Evolutionary conservation across 2,888 invertebrate species (phyloP), one percentile per base, ranked within the genome.

Genomic region (Carterocephalus palaemon): DNA sequence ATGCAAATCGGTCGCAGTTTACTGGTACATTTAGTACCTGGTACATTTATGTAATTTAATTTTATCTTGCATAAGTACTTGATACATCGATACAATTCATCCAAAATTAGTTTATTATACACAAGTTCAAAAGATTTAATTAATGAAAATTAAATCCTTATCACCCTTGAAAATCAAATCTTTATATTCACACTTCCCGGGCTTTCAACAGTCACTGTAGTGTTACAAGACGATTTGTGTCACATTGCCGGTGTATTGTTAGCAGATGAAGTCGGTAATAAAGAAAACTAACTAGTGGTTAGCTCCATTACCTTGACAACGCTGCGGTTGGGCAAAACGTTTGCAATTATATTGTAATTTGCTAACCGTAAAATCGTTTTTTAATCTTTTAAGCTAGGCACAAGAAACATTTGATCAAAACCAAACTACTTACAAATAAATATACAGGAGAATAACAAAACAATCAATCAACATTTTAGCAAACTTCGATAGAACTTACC

Each of bases 271-370:
- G 41, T 33, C 19, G 59, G 64, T 60, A 67, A 65, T 64, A 56
- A 59, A 59, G 51, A 52, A 54, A 60, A 67, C 66, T 65, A 69
- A 67, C 62, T 47, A 49, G 46, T 48, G 45, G 66, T 67, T 70
- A 69, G 67, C 64, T 62, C 53, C 47, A 56, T 67, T 67, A 65
- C 63, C 64, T 49, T 15, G 20, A 40, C 40, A 32, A 16, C 13
- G 19, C 9, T 33, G 41, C 26, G 33, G 29, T 43, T 36, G 23
- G 34, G 28, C 28, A 39, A 46, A 32, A 20, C 26, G 17, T 33
- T 16, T 20, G 23, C 26, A 32, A 31, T 6, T 13, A 12, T 33
- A 13, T 24, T 28, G 38, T 32, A 33, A 42, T 12, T 28, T 38
- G 13, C n/a, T 41, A 7, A n/a, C 13, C 19, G 41, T 24, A 19